Conservation (phyloP, 2,113 vertebrate species). For the Cinclus mexicanus region DNA sequence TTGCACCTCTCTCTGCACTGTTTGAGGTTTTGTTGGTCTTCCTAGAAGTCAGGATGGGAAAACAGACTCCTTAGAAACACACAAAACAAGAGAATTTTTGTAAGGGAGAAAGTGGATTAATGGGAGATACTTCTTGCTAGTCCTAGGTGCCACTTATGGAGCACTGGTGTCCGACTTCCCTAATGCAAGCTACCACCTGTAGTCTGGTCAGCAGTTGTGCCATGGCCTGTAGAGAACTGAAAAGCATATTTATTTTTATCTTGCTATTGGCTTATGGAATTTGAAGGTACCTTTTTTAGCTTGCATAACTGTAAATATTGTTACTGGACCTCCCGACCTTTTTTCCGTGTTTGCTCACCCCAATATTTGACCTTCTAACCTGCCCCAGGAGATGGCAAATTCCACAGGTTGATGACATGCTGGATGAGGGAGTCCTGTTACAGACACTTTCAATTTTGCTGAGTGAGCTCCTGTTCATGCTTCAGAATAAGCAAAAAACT, state of each 20-base stretch:
- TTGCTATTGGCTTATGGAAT: constrained; percentile 2
- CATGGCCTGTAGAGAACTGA: not conserved
- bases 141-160: not conserved
- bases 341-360: not conserved
- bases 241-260: constrained; percentile 35
- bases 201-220: not conserved
- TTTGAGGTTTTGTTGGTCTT: constrained; percentile 28
- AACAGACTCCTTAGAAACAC: not conserved
- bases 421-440: not conserved
- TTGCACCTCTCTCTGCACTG: not conserved
- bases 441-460: not conserved
- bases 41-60: constrained; percentile 27
- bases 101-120: not conserved
- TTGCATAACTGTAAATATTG: constrained; percentile 42
- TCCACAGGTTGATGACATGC: not conserved
- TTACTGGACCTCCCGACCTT: not conserved
- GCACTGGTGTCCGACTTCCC: not conserved
- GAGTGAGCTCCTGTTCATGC: not conserved
- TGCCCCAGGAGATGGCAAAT: constrained; percentile 32
- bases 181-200: not conserved
- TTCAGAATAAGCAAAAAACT: not conserved
- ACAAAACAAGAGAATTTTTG: not conserved
- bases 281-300: constrained; percentile 34
- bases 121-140: not conserved
- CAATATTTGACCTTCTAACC: constrained; percentile 22